Base-by-base conservation (phyloP, 2,113 vertebrate genomes). In the Rhea americana region DNA sequence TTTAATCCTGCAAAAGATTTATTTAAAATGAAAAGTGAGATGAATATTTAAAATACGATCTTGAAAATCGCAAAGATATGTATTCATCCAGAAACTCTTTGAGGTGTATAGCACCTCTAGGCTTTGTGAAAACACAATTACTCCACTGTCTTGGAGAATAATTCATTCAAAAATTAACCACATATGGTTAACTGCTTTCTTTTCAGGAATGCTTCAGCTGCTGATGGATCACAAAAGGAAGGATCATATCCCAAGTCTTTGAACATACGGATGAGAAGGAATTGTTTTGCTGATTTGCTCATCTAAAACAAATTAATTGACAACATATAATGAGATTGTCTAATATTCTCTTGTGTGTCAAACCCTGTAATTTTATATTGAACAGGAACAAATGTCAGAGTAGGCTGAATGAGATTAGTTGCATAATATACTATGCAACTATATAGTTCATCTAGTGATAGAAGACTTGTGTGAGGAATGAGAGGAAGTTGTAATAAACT, bases 151-250 rank as follows among this genome's bases (percentile, higher is more conserved):
- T 89, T 82, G 77, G 51, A 93, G 45, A 92, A 87, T 53, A 83
- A 68, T 61, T 80, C 81, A 82, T 67, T 79, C 39, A 50, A 88
- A 85, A 86, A 79, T 7, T 41, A 93, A 76, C 50, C 66, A 56
- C 16, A 1, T 78, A 41, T 18, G 66, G 79, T 79, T 67, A 82
- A 92, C 86, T 2, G 1, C 78, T 82, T 94, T 96, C 84, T 61
- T 91, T 87, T 89, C 81, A 76, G 77, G 62, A 91, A 73, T 17
- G 16, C 39, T 89, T 92, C 58, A 78, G 30, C 51, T 75, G 83
- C 73, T 88, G 70, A 80, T 48, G 88, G 82, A 93, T 90, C 74
- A 79, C n/a, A 88, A 78, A 88, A 93, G 79, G 88, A 95, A 93
- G 47, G 25, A 62, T 32, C 14, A 30, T 0, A 1, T 84, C 71